These are phyloP conservation scores for Trissolcus basalis DNA, from an alignment of 1,140 invertebrate genomes.

Conservation along the genomic window DNA sequence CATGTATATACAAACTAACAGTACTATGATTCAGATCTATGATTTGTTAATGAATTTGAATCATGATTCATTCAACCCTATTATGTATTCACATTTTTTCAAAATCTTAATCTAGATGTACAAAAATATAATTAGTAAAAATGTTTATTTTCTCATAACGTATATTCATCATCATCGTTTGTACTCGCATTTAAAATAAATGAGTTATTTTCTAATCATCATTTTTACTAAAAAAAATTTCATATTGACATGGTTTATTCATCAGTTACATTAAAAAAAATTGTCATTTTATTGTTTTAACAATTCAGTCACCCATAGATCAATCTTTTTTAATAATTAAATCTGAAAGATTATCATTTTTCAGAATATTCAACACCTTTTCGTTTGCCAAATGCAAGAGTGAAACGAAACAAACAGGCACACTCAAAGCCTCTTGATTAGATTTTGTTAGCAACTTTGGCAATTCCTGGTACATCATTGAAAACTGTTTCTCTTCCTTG, in stretches of 20 bases:
- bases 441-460: slow-evolving; percentile 78
- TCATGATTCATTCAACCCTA: too few species aligned
- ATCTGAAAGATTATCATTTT: slow-evolving; percentile 14
- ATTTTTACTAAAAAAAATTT: not conserved
- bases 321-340: slow-evolving; percentile 8
- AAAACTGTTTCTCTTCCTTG: slow-evolving; percentile 68
- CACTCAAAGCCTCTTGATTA: slow-evolving; percentile 83
- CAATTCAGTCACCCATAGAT: too few species aligned
- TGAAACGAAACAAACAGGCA: slow-evolving; percentile 85
- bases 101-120: slow-evolving; percentile 46
- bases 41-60: too few species aligned
- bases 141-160: not conserved
- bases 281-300: too few species aligned
- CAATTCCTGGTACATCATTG: slow-evolving; percentile 78
- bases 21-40: too few species aligned
- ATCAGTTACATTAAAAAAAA: too few species aligned
- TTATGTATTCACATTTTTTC: too few species aligned
- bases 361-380: slow-evolving; percentile 69
- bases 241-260: too few species aligned
- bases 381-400: slow-evolving; percentile 89
- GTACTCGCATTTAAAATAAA: slow-evolving; percentile 45
- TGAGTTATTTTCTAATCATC: slow-evolving; percentile 30
- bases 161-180: slow-evolving; percentile 25
- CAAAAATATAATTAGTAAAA: slow-evolving; percentile 18
- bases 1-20: too few species aligned